Base-by-base conservation (phyloP, 2,797 vertebrate species). In the Brachymystax lenok region DNA sequence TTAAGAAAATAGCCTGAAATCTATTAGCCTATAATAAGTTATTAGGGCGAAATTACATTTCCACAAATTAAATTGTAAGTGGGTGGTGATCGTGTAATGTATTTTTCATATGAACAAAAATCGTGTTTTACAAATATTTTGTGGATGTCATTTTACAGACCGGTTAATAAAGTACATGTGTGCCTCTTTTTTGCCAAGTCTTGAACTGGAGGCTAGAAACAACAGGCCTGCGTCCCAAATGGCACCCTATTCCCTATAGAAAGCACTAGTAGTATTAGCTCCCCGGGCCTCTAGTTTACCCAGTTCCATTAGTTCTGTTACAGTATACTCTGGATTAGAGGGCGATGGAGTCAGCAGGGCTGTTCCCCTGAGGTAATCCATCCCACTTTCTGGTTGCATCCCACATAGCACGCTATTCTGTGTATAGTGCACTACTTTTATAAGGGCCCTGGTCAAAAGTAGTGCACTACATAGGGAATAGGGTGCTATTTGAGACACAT, bases 1-100 rank as follows among this genome's bases (percentile, higher is more conserved):
- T 83, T 78, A 84, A 90, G 92, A 92, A 92, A 91, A 46, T 80
- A 90, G 85, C 84, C 86, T 68, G 81, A 89, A 91, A 90, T 91
- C 90, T 89, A 90, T 93, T 91, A 91, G 19, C 77, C 56, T 35
- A 71, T 76, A 67, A 76, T 51, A 8, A 40, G 7, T 46, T 46
- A 46, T 46, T 46, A 46, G 3, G 10, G 10, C 2, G 8, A 33
- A 64, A 79, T 5, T 73, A 19, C 35, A 69, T 16, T 46, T 13
- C 40, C 10, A 46, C 40, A 13, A 46, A 13, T 46, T 46, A 46
- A 46, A 46, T 13, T 46, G 40, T 46, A 46, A 10, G 12, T 3
- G 40, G 2, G 40, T 46, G 10, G 40, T 46, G 12, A 46, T 46
- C 3, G 10, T 46, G 2, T 10, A 13, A 46, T 13, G 40, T 46